Conservation (phyloP, 2,888 invertebrate species). For the Charanyca ferruginea region DNA sequence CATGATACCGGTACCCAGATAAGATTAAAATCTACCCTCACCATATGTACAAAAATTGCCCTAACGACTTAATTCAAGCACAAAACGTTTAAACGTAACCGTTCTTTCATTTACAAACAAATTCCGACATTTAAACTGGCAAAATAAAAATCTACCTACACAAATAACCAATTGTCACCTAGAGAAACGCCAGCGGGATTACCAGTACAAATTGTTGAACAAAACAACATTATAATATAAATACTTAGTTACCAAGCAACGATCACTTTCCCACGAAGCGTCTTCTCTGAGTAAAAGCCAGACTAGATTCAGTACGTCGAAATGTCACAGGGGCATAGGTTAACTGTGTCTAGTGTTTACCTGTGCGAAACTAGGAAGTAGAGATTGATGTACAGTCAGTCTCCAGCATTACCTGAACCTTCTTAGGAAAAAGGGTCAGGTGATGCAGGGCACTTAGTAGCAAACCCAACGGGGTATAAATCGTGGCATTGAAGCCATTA, state of each 20-base stretch:
- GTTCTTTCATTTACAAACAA: background rate
- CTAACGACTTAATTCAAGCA: background rate
- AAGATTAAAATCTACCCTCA: background rate
- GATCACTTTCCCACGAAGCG: slow-evolving; percentile 68
- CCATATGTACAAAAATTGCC: background rate
- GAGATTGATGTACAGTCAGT: slow-evolving; percentile 2
- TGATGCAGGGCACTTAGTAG: background rate
- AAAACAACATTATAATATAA: slow-evolving; percentile 16
- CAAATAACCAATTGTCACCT: background rate
- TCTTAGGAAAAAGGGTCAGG: background rate
- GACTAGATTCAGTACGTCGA: slow-evolving; percentile 66
- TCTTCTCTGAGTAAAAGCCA: slow-evolving; percentile 65
- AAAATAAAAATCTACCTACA: background rate
- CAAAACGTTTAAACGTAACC: background rate
- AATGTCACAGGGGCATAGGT: slow-evolving; percentile 77
- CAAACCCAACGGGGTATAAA: too few species aligned
- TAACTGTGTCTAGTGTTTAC: slow-evolving; percentile 66
- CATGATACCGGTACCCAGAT: background rate
- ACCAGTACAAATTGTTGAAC: slow-evolving; percentile 19
- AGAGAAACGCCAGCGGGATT: slow-evolving; percentile 9
- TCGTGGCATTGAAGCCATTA: too few species aligned
- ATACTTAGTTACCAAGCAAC: slow-evolving; percentile 12
- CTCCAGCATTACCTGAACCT: too few species aligned
- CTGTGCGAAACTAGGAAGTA: slow-evolving; percentile 22
- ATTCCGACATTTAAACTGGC: background rate